A percentile compares a stretch with the other conserved stretches of the same genome.
These are phyloP conservation scores for Tiaroga cobitis DNA, from an alignment of 2,797 vertebrate genomes.

Conservation along the genomic window DNA sequence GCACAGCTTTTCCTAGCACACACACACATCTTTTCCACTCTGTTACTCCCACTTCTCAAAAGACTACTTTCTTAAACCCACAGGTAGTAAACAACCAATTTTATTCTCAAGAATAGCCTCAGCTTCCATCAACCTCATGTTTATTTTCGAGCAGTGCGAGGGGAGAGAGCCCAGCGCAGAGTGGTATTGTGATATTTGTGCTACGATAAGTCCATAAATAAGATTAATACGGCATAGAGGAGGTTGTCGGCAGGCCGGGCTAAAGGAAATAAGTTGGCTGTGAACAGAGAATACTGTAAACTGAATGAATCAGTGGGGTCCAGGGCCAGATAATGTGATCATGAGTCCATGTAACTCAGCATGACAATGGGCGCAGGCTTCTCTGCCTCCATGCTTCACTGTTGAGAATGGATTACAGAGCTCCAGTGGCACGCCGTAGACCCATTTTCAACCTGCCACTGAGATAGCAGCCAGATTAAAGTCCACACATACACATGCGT, in stretches of 20 bases:
- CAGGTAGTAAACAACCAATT: conserved; percentile 88
- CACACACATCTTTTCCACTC: conserved; percentile 53
- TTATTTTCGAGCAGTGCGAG: conserved; percentile 80
- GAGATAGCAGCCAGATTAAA: conserved; percentile 76
- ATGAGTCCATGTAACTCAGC: conserved; percentile 96
- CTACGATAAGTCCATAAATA: conserved; percentile 98
- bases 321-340: conserved; percentile 98
- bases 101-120: conserved; percentile 88
- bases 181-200: conserved; percentile 93
- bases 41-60: conserved; percentile 49
- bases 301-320: conserved; percentile 98
- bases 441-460: conserved; percentile 80
- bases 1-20: conserved; percentile 11
- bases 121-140: conserved; percentile 85
- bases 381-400: conserved; percentile 86
- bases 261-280: conserved; percentile 91
- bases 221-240: conserved; percentile 99
- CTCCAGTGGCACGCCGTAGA: conserved; percentile 78
- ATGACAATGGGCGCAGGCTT: conserved; percentile 87
- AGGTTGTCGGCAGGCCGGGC: conserved; percentile 94
- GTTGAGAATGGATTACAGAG: conserved; percentile 96
- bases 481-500: conserved; percentile 52
- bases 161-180: conserved; percentile 67
- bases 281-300: conserved; percentile 93
- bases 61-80: conserved; percentile 73